Conservation (phyloP, 2,888 invertebrate species). For the Epiperipatus broadwayi region DNA sequence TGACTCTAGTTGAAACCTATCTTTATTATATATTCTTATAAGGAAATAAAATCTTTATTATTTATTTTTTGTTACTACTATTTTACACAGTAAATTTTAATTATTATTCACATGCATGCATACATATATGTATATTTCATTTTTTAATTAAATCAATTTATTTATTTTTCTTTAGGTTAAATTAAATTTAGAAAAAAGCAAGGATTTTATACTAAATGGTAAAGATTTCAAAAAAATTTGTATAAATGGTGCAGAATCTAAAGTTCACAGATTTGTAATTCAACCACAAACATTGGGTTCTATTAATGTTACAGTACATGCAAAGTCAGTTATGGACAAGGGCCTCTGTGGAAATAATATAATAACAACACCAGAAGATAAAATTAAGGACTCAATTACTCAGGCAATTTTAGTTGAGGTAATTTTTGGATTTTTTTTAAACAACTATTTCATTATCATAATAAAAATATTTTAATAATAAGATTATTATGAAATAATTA, state of each 20-base stretch:
- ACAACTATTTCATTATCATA: too few species aligned
- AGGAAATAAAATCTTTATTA: too few species aligned
- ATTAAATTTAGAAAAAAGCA: constrained; percentile 13
- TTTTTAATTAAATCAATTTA: too few species aligned
- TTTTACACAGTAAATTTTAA: too few species aligned
- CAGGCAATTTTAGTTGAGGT: constrained; percentile 25
- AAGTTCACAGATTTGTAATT: constrained; percentile 21
- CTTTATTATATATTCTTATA: too few species aligned
- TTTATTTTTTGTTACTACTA: too few species aligned
- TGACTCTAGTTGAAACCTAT: too few species aligned
- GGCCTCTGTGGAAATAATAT: constrained; percentile 22
- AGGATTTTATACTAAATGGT: constrained; percentile 7
- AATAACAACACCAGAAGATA: constrained; percentile 19
- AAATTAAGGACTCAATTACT: constrained; percentile 24
- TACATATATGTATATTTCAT: too few species aligned
- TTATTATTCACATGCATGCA: too few species aligned
- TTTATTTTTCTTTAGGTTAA: constrained; percentile 15
- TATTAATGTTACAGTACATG: constrained; percentile 35
- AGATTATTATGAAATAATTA: too few species aligned
- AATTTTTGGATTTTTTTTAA: too few species aligned
- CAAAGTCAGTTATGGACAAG: constrained; percentile 20
- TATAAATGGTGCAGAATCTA: constrained; percentile 24
- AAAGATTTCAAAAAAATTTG: constrained; percentile 19
- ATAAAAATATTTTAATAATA: too few species aligned
- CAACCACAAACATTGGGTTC: constrained; percentile 28